Conservation (phyloP, 92 coral and sea anemone species). For the Paragorgia papillata region DNA sequence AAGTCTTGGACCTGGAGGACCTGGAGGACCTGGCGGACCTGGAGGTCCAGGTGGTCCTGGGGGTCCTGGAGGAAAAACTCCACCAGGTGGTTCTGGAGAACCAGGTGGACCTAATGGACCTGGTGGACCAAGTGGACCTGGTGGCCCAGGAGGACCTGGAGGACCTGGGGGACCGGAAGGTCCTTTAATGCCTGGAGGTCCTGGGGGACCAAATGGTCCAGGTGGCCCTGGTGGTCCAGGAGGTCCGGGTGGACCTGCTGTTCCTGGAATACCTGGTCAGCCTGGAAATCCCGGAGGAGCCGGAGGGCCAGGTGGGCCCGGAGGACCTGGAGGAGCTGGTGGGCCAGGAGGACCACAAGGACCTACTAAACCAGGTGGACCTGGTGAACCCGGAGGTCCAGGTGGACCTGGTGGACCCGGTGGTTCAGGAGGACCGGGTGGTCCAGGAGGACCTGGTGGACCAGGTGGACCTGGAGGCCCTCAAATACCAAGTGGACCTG, state of each 20-base stretch:
- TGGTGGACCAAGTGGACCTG: slow-evolving; percentile 69
- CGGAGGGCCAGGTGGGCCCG: slow-evolving; percentile 53
- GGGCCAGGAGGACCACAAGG: slow-evolving; percentile 67
- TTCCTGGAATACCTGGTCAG: slow-evolving; percentile 51
- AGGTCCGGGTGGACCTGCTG: slow-evolving; percentile 47
- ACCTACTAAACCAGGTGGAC: slow-evolving; percentile 43
- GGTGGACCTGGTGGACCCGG: slow-evolving; percentile 64
- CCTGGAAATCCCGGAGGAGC: slow-evolving; percentile 56
- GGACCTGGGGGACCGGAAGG: slow-evolving; percentile 66
- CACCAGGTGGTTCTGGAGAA: slow-evolving; percentile 57
- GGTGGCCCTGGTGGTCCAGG: slow-evolving; percentile 50
- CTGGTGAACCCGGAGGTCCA: slow-evolving; percentile 55
- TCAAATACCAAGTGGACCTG: slow-evolving; percentile 61
- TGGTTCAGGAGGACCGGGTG: slow-evolving; percentile 51
- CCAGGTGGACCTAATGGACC: slow-evolving; percentile 82
- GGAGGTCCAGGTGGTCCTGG: slow-evolving; percentile 64
- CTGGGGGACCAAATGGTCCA: slow-evolving; percentile 53
- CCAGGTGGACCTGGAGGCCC: slow-evolving; percentile 79
- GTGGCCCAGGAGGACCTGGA: slow-evolving; percentile 67
- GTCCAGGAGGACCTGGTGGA: slow-evolving; percentile 76
- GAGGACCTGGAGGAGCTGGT: slow-evolving; percentile 60
- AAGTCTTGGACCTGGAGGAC: slow-evolving; percentile 68
- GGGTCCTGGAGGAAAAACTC: slow-evolving; percentile 65
- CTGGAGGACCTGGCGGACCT: slow-evolving; percentile 29
- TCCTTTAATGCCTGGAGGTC: slow-evolving; percentile 51